Evolutionary conservation across 1,140 invertebrate species (phyloP).

Genomic region (Oppia nitens): DNA sequence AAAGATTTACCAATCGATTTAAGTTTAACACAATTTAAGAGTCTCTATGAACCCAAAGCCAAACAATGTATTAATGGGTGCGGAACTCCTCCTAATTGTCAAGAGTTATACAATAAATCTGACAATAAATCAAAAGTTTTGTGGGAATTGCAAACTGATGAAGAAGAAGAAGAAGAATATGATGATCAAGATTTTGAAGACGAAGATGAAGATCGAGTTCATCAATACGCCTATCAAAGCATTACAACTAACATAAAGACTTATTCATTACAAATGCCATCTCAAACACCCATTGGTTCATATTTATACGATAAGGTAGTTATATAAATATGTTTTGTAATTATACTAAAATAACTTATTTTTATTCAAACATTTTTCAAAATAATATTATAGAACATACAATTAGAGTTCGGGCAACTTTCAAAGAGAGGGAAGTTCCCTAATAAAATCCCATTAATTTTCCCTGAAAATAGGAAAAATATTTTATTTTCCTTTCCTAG

Average conservation of each 20-base stretch:
- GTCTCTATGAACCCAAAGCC: neutral
- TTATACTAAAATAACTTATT: too few relatives aligned
- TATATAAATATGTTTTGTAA: too few relatives aligned
- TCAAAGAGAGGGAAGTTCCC: too few relatives aligned
- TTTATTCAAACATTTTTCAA: too few relatives aligned
- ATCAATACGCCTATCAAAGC: neutral
- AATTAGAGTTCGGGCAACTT: too few relatives aligned
- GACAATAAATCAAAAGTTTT: neutral
- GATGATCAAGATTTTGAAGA: neutral
- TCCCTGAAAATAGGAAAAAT: too few relatives aligned
- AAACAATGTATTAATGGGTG: slow-evolving; percentile 12
- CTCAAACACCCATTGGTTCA: neutral
- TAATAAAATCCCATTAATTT: too few relatives aligned
- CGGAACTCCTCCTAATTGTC: slow-evolving; percentile 6
- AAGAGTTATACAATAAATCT: neutral
- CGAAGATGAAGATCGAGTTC: neutral
- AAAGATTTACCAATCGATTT: neutral
- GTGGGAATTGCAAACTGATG: neutral
- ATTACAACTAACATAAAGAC: neutral
- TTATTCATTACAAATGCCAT: neutral
- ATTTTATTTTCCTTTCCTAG: too few relatives aligned
- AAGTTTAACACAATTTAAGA: neutral
- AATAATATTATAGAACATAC: too few relatives aligned
- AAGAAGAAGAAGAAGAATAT: neutral
- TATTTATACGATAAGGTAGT: neutral